A percentile compares a stretch with the other conserved stretches of the same genome.
Conservation (phyloP, 2,113 vertebrate species). For the Myodes glareolus region DNA sequence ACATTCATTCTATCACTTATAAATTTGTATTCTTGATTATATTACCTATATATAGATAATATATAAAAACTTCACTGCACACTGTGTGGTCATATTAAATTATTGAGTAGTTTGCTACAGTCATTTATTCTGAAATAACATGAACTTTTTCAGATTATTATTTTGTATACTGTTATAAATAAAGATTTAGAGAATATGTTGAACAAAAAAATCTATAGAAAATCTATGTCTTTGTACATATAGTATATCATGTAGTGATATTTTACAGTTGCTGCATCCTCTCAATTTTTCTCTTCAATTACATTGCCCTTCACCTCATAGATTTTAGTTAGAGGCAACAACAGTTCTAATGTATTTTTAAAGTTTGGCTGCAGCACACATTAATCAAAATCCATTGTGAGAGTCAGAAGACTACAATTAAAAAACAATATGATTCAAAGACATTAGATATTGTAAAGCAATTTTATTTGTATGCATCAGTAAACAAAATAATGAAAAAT, state of each 20-base stretch:
- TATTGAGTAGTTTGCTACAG: constrained; percentile 69
- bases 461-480: constrained; percentile 16
- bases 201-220: not conserved
- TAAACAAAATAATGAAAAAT: constrained; percentile 34
- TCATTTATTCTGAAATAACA: constrained; percentile 76
- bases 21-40: constrained; percentile 75
- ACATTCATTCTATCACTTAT: constrained; percentile 76
- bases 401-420: not conserved
- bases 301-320: not conserved
- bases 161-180: not conserved
- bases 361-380: not conserved
- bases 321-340: not conserved
- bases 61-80: constrained; percentile 41
- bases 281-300: not conserved
- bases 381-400: not conserved
- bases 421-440: not conserved
- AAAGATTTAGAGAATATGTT: not conserved
- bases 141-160: constrained; percentile 38
- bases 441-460: constrained; percentile 1
- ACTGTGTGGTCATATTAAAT: constrained; percentile 71
- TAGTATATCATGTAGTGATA: not conserved
- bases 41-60: constrained; percentile 71
- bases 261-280: not conserved
- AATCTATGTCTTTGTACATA: not conserved
- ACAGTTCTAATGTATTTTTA: not conserved